Percentiles rank a stretch among this genome's conserved stretches.
Conservation (phyloP, 2,113 vertebrate species). For the Astur gentilis region DNA sequence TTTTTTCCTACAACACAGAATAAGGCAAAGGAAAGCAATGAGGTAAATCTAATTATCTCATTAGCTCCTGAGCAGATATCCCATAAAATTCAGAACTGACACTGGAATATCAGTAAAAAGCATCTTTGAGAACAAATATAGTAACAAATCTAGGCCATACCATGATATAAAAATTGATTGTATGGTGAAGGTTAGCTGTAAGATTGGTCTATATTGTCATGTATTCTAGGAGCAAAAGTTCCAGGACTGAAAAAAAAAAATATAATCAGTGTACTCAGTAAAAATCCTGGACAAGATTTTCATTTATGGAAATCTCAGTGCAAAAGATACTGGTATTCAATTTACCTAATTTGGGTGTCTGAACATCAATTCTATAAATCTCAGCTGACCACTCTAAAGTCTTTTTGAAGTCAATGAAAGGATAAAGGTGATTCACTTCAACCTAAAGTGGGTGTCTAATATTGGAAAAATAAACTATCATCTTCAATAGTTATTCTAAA, state of each 20-base stretch:
- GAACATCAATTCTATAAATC: not conserved
- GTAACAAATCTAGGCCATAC: not conserved
- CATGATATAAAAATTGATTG: not conserved
- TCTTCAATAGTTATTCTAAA: not conserved
- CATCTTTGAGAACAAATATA: not conserved
- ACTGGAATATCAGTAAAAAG: not conserved
- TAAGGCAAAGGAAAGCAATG: not conserved
- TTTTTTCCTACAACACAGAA: not conserved
- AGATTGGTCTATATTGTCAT: not conserved
- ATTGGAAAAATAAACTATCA: not conserved
- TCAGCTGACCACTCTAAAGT: not conserved
- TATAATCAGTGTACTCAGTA: not conserved
- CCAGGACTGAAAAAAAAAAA: not conserved
- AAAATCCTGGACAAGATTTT: not conserved
- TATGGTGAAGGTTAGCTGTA: not conserved
- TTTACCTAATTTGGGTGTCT: not conserved
- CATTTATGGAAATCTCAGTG: not conserved
- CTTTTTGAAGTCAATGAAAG: not conserved
- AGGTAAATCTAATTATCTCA: not conserved
- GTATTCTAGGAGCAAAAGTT: not conserved
- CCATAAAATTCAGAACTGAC: not conserved
- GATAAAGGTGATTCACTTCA: not conserved
- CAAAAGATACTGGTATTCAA: not conserved
- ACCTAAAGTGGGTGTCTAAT: not conserved
- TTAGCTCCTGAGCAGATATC: not conserved